phyloP scores from a whole-genome alignment of 1,140 invertebrate genomes.

The Platyscapa corneri region DNA sequence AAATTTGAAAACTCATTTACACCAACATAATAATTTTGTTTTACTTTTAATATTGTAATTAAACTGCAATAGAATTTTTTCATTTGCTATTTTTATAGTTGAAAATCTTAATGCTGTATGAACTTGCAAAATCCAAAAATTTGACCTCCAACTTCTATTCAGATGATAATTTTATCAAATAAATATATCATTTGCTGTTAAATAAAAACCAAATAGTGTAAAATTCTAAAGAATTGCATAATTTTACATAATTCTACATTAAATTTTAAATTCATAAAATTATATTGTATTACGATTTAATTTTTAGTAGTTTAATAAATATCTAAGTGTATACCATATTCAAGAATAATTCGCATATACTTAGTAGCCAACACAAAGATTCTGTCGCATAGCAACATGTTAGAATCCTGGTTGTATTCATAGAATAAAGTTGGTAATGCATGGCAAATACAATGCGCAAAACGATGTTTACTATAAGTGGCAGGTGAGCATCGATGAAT shows the following conservation, averaged over 20 bases:
- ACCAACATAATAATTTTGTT: background rate
- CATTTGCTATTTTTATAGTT: background rate
- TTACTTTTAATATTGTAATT: background rate
- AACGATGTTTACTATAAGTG: constrained; percentile 25
- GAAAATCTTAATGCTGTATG: constrained; percentile 21
- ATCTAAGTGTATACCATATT: background rate
- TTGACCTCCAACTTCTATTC: background rate
- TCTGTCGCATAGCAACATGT: constrained; percentile 60
- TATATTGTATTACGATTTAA: background rate
- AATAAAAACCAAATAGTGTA: too few species aligned
- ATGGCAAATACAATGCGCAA: constrained; percentile 59
- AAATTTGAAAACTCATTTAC: constrained; percentile 32
- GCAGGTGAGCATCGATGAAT: background rate
- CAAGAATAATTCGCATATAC: background rate
- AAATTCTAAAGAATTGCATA: too few species aligned
- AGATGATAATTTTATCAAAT: too few species aligned
- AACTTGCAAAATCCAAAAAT: background rate
- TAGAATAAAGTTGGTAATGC: constrained; percentile 61
- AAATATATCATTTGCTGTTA: too few species aligned
- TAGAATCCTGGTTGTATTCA: constrained; percentile 60
- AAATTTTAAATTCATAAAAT: background rate
- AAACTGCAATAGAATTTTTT: background rate
- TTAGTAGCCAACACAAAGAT: constrained; percentile 52
- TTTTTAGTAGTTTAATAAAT: background rate
- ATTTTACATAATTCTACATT: too few species aligned